Percentiles rank a stretch among this genome's conserved stretches.
phyloP scores from a whole-genome alignment of 2,888 invertebrate species.

The Gastracanthus pulcherrimus region DNA sequence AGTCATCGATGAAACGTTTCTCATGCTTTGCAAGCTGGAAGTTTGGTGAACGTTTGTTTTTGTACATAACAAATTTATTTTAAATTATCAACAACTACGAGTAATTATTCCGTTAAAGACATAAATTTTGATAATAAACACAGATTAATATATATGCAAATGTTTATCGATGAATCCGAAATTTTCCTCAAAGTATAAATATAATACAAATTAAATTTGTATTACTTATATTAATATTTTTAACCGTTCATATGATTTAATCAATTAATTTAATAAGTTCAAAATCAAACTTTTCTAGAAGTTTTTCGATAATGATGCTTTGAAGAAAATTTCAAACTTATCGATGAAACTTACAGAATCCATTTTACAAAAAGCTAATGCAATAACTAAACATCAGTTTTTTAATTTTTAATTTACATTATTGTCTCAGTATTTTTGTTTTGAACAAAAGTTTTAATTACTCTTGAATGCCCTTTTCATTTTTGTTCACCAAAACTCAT shows the following conservation, averaged over 20 bases:
- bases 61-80: neutral
- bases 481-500: neutral
- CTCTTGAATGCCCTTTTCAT: constrained; percentile 44
- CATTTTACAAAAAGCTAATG: neutral
- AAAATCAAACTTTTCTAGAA: neutral
- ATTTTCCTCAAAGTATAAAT: neutral
- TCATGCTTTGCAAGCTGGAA: neutral
- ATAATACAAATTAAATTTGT: neutral
- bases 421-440: constrained; percentile 44
- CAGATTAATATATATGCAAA: neutral
- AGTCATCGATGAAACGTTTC: constrained; percentile 13
- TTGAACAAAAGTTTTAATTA: constrained; percentile 17
- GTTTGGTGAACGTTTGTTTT: constrained; percentile 7
- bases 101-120: neutral
- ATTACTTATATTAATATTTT: neutral
- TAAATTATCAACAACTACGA: constrained; percentile 29
- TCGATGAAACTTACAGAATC: neutral
- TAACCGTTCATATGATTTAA: neutral
- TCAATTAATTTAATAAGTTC: neutral
- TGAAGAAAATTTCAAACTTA: neutral
- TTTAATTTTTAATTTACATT: constrained; percentile 14
- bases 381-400: neutral
- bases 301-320: neutral
- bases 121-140: neutral
- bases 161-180: neutral